Base-by-base conservation (phyloP, 2,888 invertebrate species). In the Hydrotaea cyrtoneurina region DNA sequence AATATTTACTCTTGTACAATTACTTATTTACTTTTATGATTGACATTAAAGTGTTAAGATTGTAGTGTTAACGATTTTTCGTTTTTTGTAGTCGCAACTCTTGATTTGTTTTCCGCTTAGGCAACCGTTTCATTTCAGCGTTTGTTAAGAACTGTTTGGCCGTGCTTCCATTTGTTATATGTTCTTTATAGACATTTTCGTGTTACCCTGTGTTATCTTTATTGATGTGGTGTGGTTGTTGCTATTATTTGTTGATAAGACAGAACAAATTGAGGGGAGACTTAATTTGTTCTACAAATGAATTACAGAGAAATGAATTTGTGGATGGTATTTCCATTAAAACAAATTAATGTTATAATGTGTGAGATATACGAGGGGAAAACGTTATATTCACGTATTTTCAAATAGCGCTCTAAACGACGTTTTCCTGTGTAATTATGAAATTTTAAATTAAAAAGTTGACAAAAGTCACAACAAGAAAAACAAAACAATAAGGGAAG, bases 121-220 rank as follows among this genome's bases (percentile, higher is more conserved):
- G 82, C 85, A 82, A 85, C 85, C 85, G 82, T 82, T 79, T 79
- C 55, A 77, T 76, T 79, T 73, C 81, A 82, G 85, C 79, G 78
- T 57, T 79, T 53, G 85, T 79, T 79, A 69, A 64, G 73, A 79
- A 85, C 85, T 85, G 79, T 82, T 73, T 50, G 55, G 62, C 43
- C 59, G 69, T 43, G 17, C 39, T 71, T 59, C 13, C n/a, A 64
- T 64, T 57, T 43, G 13, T 74, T 77, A 3, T 13, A 46, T 10
- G 3, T 77, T 74, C 10, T 73, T 77, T n/a, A 8, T 15, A 5
- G 23, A 11, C 1, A 17, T 11, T 53, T 77, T 26, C 66, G 46
- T 13, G 36, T 10, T 66, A 82, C 85, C 85, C 85, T 11, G 43
- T 85, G 79, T 82, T 81, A 74, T 73, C 66, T 26, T 66, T 0